Evolutionary conservation across 2,113 vertebrate genomes (phyloP).

Genomic region (Microcebus griseorufus): DNA sequence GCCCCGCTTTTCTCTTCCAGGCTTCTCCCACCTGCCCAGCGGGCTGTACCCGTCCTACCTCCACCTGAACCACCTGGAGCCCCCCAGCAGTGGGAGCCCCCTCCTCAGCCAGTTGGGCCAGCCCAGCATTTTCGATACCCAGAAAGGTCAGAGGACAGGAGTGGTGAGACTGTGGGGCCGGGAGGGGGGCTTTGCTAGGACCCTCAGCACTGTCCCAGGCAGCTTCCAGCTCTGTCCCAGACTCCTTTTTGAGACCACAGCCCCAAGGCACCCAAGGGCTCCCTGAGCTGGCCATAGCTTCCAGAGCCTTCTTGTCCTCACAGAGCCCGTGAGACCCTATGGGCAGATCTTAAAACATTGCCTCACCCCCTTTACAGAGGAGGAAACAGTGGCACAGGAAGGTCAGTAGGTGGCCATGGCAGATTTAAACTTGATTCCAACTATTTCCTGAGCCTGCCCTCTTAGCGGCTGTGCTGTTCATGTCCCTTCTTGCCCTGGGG

Average conservation of each 20-base stretch:
- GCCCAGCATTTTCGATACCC: slow-evolving; percentile 93
- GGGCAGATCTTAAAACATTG: neutral
- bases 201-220: neutral
- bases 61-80: slow-evolving; percentile 94
- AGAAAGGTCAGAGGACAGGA: slow-evolving; percentile 91
- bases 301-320: neutral
- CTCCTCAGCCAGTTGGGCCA: slow-evolving; percentile 92
- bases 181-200: neutral
- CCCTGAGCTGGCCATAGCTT: neutral
- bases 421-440: neutral
- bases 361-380: neutral
- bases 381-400: neutral
- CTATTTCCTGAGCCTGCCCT: neutral
- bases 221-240: neutral
- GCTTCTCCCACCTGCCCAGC: slow-evolving; percentile 92
- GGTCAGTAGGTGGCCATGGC: neutral
- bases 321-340: neutral
- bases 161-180: accelerated
- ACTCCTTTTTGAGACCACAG: neutral
- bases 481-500: neutral
- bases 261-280: accelerated
- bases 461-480: accelerated
- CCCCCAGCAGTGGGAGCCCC: slow-evolving; percentile 85
- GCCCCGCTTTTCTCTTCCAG: slow-evolving; percentile 81
- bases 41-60: slow-evolving; percentile 95